These are phyloP conservation scores for Chaenocephalus aceratus DNA, from an alignment of 2,113 vertebrate genomes.

Conservation along the genomic window DNA sequence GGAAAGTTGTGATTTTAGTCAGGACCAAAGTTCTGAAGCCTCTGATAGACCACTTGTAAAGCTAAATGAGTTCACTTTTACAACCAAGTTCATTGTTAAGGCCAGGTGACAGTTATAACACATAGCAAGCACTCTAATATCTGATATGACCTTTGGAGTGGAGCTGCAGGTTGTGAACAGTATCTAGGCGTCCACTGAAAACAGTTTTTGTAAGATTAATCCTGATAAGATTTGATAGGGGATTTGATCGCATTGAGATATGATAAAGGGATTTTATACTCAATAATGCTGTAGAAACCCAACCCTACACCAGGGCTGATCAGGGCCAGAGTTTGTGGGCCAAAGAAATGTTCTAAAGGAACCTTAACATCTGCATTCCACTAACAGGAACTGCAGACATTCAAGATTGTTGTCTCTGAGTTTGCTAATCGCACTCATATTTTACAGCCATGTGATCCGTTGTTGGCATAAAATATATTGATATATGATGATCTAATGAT, in stretches of 20 bases:
- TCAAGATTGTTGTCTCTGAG: not conserved
- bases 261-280: not conserved
- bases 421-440: no score
- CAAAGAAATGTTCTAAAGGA: not conserved
- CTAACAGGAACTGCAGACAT: not conserved
- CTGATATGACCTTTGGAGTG: no score
- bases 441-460: not conserved
- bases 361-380: not conserved
- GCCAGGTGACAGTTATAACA: not conserved
- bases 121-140: not conserved
- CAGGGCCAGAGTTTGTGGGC: not conserved
- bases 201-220: not conserved
- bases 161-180: no score
- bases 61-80: not conserved
- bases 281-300: not conserved
- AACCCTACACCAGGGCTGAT: not conserved
- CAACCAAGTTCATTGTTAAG: not conserved
- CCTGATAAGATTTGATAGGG: no score
- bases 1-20: not conserved
- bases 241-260: not conserved
- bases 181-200: no score
- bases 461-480: not conserved
- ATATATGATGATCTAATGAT: not conserved
- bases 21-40: not conserved
- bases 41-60: not conserved